phyloP scores from a whole-genome alignment of 2,888 invertebrate species.

The Drosophila stalkeri region DNA sequence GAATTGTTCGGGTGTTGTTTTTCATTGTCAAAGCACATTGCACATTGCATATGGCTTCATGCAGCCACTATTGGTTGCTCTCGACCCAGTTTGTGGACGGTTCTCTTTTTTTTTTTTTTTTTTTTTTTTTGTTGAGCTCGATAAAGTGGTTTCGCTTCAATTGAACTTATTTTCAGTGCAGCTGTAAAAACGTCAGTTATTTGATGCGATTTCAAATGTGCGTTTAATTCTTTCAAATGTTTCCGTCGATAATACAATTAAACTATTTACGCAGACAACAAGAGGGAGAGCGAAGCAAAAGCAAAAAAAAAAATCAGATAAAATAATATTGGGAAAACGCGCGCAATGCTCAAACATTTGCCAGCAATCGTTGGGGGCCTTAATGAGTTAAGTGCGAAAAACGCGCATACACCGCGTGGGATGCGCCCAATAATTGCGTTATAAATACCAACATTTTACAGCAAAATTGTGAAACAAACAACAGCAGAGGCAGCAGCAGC shows the following conservation, averaged over 20 bases:
- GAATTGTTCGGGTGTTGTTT: slow-evolving; percentile 37
- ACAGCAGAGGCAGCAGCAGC: not conserved
- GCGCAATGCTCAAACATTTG: slow-evolving; percentile 50
- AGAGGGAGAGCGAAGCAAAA: not conserved
- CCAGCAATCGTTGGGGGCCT: slow-evolving; percentile 39
- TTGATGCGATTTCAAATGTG: slow-evolving; percentile 42
- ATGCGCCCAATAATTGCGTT: slow-evolving; percentile 46
- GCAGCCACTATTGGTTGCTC: slow-evolving; percentile 24
- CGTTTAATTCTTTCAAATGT: slow-evolving; percentile 49
- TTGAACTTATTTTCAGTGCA: slow-evolving; percentile 10
- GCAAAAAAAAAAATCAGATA: slow-evolving; percentile 1
- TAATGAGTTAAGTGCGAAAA: slow-evolving; percentile 76
- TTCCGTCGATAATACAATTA: slow-evolving; percentile 61
- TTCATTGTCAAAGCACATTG: slow-evolving; percentile 37
- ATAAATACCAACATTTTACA: slow-evolving; percentile 67
- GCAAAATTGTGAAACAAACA: slow-evolving; percentile 38
- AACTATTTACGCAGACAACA: slow-evolving; percentile 47
- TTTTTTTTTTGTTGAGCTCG: slow-evolving; percentile 30
- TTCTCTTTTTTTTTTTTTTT: not conserved
- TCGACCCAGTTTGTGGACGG: slow-evolving; percentile 31
- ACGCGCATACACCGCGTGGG: slow-evolving; percentile 63
- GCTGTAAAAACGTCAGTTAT: slow-evolving; percentile 26
- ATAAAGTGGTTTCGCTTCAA: slow-evolving; percentile 37
- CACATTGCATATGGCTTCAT: slow-evolving; percentile 19
- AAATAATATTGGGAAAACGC: slow-evolving; percentile 41